Evolutionary conservation across 92 coral and sea anemone genomes (phyloP).

Genomic region (Montipora capitata): DNA sequence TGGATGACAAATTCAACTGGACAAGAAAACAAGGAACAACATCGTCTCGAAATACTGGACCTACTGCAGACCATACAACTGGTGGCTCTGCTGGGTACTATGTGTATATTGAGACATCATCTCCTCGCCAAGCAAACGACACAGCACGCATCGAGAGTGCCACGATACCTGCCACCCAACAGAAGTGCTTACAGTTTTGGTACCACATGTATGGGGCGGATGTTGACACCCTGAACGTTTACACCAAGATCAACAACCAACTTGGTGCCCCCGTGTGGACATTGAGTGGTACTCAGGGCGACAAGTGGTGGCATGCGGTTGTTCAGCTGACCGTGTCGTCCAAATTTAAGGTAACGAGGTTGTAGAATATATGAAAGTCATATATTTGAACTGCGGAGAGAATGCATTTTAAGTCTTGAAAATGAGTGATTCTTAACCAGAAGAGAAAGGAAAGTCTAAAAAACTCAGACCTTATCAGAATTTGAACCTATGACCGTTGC

Average conservation of each 20-base stretch:
- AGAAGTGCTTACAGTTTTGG: constrained; percentile 97
- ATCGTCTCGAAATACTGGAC: constrained; percentile 81
- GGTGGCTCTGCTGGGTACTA: constrained; percentile 80
- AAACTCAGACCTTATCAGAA: too few relatives aligned
- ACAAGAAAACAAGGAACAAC: constrained; percentile 84
- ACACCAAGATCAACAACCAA: constrained; percentile 73
- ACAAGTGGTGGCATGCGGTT: constrained; percentile 92
- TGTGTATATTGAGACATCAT: constrained; percentile 90
- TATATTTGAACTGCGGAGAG: too few relatives aligned
- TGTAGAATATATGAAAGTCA: too few relatives aligned
- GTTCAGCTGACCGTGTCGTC: constrained; percentile 82
- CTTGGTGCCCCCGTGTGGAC: constrained; percentile 89
- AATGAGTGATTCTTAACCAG: too few relatives aligned
- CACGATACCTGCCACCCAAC: constrained; percentile 84
- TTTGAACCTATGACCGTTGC: too few relatives aligned
- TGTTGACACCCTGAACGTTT: constrained; percentile 90
- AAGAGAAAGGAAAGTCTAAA: too few relatives aligned
- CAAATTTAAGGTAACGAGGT: constrained; percentile 81
- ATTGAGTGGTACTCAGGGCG: constrained; percentile 84
- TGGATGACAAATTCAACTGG: constrained; percentile 88
- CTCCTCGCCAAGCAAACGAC: constrained; percentile 82
- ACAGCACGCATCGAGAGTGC: constrained; percentile 91
- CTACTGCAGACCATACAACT: constrained; percentile 90
- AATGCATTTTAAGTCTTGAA: too few relatives aligned
- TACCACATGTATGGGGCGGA: constrained; percentile 98